Evolutionary conservation across 2,888 invertebrate species (phyloP).

Genomic region (Blastobasis lacticolella): DNA sequence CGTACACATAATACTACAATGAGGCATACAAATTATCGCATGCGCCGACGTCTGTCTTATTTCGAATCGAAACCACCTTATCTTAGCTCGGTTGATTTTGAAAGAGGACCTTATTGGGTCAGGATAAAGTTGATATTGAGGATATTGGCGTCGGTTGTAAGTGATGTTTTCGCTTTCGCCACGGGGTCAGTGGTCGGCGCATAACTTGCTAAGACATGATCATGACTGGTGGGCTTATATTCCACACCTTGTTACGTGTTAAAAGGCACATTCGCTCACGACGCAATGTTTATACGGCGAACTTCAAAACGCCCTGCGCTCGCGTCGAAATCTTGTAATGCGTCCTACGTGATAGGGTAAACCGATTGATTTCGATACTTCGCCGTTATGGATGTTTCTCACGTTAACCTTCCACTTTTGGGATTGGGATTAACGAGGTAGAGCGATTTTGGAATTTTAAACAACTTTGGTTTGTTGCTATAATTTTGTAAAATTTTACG

Average conservation of each 20-base stretch:
- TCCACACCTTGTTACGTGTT: constrained; percentile 74
- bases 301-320: constrained; percentile 54
- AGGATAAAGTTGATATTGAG: constrained; percentile 13
- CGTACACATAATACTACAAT: constrained; percentile 70
- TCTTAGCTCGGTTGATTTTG: constrained; percentile 11
- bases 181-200: constrained; percentile 67
- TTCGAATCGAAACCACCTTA: constrained; percentile 42
- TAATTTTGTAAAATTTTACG: too few species aligned
- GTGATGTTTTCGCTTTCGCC: constrained; percentile 38
- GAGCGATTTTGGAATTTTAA: too few species aligned
- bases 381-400: constrained; percentile 13
- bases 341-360: constrained; percentile 45
- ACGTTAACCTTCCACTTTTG: constrained; percentile 2
- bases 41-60: constrained; percentile 49
- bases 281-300: constrained; percentile 65
- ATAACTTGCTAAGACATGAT: constrained; percentile 71
- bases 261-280: constrained; percentile 73
- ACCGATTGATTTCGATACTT: constrained; percentile 23
- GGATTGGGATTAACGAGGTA: too few species aligned
- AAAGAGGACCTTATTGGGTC: constrained; percentile 11
- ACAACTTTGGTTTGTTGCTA: too few species aligned
- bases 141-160: constrained; percentile 13
- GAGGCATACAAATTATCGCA: constrained; percentile 71
- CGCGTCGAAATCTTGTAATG: constrained; percentile 55
- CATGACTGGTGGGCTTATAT: constrained; percentile 71